These are phyloP conservation scores for Andrena camellia DNA, from an alignment of 2,888 invertebrate genomes.

Conservation along the genomic window DNA sequence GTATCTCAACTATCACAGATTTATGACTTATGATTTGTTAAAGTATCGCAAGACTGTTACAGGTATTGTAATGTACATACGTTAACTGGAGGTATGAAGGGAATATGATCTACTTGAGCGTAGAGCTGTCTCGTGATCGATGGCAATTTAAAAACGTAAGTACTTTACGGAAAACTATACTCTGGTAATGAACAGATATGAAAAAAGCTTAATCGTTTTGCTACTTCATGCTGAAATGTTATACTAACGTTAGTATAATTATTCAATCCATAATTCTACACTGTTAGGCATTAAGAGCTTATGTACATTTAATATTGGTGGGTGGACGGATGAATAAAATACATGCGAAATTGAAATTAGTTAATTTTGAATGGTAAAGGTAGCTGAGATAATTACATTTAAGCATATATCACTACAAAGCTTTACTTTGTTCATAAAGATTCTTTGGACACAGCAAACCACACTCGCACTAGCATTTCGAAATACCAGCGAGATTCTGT, in stretches of 20 bases:
- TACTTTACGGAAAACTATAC: background rate
- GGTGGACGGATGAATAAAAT: conserved; percentile 28
- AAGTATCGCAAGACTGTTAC: background rate
- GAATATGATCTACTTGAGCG: background rate
- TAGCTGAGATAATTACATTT: conserved; percentile 52
- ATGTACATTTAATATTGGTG: conserved; percentile 37
- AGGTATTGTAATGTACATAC: background rate
- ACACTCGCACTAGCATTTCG: conserved; percentile 73
- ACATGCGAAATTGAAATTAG: conserved; percentile 64
- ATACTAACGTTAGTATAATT: conserved; percentile 26
- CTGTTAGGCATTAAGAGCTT: conserved; percentile 34
- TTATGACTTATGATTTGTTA: background rate
- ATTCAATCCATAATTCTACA: conserved; percentile 24
- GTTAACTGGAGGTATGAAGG: background rate
- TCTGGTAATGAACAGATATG: conserved; percentile 32
- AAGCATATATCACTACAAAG: conserved; percentile 62
- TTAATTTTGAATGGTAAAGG: conserved; percentile 37
- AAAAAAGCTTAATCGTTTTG: conserved; percentile 40
- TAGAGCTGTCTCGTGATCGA: background rate
- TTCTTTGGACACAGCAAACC: conserved; percentile 78
- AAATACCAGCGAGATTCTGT: conserved; percentile 37
- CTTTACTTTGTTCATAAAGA: conserved; percentile 46
- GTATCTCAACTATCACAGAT: background rate
- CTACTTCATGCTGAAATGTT: conserved; percentile 65
- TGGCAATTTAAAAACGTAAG: background rate